Conservation (phyloP, 1,140 invertebrate species). For the Drosophila rhopaloa region DNA sequence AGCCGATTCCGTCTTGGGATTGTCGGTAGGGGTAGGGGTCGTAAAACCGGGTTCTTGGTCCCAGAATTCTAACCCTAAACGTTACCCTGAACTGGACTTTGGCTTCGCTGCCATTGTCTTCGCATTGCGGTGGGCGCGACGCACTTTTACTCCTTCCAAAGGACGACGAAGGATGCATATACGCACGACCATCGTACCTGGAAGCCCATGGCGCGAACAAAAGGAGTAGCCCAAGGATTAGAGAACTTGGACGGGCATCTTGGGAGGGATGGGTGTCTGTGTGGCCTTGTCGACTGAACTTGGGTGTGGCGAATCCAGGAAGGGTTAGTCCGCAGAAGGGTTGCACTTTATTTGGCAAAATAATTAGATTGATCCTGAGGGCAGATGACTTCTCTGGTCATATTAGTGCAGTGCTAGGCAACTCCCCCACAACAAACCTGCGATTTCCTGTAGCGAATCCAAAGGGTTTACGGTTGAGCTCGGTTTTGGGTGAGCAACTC, state of each 20-base stretch:
- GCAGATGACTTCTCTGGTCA: conserved; percentile 47
- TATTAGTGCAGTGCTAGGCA: conserved; percentile 44
- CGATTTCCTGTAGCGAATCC: conserved; percentile 51
- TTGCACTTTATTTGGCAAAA: conserved; percentile 75
- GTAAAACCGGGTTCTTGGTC: conserved; percentile 12
- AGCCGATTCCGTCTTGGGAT: conserved; percentile 1
- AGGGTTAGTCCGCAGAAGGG: conserved; percentile 42
- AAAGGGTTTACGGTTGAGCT: conserved; percentile 47
- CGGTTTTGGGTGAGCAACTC: conserved; percentile 17
- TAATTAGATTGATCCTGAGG: conserved; percentile 81
- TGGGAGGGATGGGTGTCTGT: not conserved
- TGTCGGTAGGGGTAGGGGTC: not conserved
- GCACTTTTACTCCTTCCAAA: conserved; percentile 73
- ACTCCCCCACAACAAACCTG: conserved; percentile 42
- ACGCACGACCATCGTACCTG: conserved; percentile 52
- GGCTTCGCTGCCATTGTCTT: conserved; percentile 46
- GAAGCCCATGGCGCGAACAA: conserved; percentile 28
- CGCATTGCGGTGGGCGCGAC: conserved; percentile 76
- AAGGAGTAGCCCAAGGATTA: conserved; percentile 54
- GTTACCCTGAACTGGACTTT: conserved; percentile 49
- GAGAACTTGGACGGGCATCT: conserved; percentile 8
- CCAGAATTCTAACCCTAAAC: conserved; percentile 53
- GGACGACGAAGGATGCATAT: not conserved
- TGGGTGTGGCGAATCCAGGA: conserved; percentile 45
- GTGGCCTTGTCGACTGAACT: conserved; percentile 25